Percentiles rank a stretch among this genome's conserved stretches.
These are phyloP conservation scores for Geodia barretti DNA, from an alignment of 37 sponge, comb jelly and placozoan genomes.

Conservation along the genomic window DNA sequence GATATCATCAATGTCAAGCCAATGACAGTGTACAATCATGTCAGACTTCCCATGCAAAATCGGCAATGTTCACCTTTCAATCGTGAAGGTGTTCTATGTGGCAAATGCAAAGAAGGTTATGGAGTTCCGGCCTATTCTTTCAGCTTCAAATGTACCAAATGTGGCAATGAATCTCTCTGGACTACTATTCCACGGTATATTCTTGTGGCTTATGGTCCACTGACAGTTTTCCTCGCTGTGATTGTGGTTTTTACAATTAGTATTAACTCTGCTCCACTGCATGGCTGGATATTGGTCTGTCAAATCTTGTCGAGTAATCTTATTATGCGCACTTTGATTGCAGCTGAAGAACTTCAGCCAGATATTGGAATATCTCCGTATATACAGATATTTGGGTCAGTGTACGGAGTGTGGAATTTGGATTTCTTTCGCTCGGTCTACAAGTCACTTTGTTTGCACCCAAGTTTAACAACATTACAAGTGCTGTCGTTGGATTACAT, in stretches of 20 bases:
- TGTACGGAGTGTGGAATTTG: conserved; percentile 8
- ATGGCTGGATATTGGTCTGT: not conserved
- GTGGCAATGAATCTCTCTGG: too few species aligned
- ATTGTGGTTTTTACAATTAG: not conserved
- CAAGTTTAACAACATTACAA: not conserved
- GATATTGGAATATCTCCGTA: not conserved
- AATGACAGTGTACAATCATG: too few species aligned
- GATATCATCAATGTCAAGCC: too few species aligned
- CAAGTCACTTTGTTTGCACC: not conserved
- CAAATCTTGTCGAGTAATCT: not conserved
- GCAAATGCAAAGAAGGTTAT: not conserved
- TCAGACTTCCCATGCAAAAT: too few species aligned
- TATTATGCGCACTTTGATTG: not conserved
- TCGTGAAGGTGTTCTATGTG: not conserved
- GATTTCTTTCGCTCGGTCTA: not conserved
- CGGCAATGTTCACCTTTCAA: too few species aligned
- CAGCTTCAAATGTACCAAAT: not conserved
- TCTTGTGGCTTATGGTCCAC: not conserved
- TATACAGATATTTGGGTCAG: not conserved
- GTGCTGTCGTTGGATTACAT: not conserved
- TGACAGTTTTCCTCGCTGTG: not conserved
- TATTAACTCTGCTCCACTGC: not conserved
- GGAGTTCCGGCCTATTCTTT: not conserved
- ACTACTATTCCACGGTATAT: not conserved
- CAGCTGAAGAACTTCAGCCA: not conserved